phyloP scores from a whole-genome alignment of 2,113 vertebrate genomes.

The Rhynchomys soricoides region DNA sequence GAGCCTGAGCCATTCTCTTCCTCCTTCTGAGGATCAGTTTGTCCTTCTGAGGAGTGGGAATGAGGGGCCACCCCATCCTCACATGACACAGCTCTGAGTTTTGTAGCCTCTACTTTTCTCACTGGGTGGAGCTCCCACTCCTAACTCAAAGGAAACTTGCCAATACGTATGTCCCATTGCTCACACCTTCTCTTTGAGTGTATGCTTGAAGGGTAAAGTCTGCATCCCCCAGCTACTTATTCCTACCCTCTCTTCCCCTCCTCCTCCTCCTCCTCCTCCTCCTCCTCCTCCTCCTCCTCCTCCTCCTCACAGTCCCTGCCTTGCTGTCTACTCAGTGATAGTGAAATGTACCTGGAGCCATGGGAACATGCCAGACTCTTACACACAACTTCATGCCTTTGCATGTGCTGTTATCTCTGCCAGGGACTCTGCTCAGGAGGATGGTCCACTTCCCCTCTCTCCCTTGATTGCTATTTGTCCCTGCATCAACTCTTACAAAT shows the following conservation, averaged over 20 bases:
- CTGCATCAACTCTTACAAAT: neutral
- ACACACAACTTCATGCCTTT: accelerated
- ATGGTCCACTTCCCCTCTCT: neutral
- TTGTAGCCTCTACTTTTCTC: too few species aligned
- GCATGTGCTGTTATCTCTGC: neutral
- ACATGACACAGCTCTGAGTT: neutral
- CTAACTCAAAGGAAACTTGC: neutral
- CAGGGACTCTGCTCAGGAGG: neutral
- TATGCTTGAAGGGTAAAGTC: neutral
- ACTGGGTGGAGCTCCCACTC: accelerated
- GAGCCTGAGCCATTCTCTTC: neutral
- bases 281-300: too few species aligned
- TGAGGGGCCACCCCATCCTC: neutral
- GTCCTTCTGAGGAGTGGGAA: neutral
- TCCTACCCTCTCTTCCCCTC: accelerated
- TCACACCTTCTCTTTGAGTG: neutral
- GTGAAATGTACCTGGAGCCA: neutral
- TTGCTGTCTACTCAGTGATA: neutral
- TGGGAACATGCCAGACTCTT: neutral
- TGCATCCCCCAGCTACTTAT: neutral
- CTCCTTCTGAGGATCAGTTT: neutral
- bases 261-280: too few species aligned
- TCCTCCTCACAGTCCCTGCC: accelerated
- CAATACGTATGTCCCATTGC: accelerated
- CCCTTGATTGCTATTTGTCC: neutral